Evolutionary conservation across 2,113 vertebrate genomes (phyloP).

Genomic region (Nothoprocta pentlandii): DNA sequence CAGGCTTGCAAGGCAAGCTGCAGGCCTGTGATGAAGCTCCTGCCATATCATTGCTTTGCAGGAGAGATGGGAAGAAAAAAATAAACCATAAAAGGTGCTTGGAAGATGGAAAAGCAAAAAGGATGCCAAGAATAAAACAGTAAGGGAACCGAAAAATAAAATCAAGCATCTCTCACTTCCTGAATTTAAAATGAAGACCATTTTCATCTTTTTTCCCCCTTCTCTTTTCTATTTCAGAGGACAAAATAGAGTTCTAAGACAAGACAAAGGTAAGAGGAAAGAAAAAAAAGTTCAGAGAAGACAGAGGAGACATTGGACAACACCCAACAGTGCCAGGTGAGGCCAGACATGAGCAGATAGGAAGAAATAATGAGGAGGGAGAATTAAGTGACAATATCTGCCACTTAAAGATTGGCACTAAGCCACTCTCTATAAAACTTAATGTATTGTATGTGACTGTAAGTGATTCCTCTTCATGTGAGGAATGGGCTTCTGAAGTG

Average conservation of each 20-base stretch:
- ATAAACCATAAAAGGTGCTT: neutral
- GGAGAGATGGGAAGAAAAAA: neutral
- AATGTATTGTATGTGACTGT: accelerated
- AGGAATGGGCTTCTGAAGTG: neutral
- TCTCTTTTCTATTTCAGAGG: neutral
- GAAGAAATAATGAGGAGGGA: neutral
- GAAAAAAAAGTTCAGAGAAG: neutral
- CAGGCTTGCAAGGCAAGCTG: neutral
- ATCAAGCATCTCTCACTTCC: neutral
- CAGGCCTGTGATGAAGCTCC: neutral
- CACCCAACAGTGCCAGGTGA: neutral
- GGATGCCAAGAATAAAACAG: neutral
- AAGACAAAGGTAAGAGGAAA: neutral
- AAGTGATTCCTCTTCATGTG: neutral
- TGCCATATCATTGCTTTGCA: neutral
- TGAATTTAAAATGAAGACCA: neutral
- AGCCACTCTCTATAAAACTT: neutral
- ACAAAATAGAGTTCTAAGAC: neutral
- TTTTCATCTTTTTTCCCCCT: neutral
- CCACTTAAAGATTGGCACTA: neutral
- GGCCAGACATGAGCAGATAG: neutral
- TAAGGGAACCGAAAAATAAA: neutral
- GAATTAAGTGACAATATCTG: neutral
- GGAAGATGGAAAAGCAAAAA: neutral
- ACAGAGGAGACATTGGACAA: neutral